phyloP scores from a whole-genome alignment of 2,888 invertebrate genomes.

The Hydrotaea diabolus region DNA sequence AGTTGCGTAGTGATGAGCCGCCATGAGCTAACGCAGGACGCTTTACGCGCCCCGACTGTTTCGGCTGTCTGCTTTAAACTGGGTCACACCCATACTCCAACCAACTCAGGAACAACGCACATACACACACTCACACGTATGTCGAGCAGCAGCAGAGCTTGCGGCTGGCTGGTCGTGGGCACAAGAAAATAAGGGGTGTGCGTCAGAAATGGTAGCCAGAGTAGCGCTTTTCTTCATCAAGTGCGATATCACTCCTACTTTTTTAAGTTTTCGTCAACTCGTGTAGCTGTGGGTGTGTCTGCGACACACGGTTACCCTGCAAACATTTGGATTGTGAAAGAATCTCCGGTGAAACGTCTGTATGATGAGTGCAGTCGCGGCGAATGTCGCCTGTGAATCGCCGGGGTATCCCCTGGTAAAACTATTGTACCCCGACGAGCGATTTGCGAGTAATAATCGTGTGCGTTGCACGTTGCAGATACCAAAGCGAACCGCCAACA shows the following conservation, averaged over 20 bases:
- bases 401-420: too few relatives aligned
- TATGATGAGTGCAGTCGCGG: too few relatives aligned
- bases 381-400: too few relatives aligned
- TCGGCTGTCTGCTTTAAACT: conserved; percentile 39
- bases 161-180: conserved; percentile 22
- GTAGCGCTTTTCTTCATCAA: conserved; percentile 34
- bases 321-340: conserved; percentile 73
- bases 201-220: conserved; percentile 44
- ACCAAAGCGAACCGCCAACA: too few relatives aligned
- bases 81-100: conserved; percentile 54
- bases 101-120: too few relatives aligned
- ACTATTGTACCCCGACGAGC: too few relatives aligned
- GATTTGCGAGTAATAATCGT: too few relatives aligned
- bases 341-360: too few relatives aligned
- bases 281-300: not conserved
- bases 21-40: not conserved
- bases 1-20: conserved; percentile 59
- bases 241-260: conserved; percentile 52
- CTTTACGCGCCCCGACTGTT: not conserved
- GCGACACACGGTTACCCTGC: conserved; percentile 72
- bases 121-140: too few relatives aligned
- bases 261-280: conserved; percentile 23
- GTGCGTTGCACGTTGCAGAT: too few relatives aligned
- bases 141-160: not conserved
- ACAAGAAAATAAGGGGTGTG: conserved; percentile 40